Evolutionary conservation across 2,113 vertebrate genomes (phyloP).

Genomic region (Phoxinus phoxinus): DNA sequence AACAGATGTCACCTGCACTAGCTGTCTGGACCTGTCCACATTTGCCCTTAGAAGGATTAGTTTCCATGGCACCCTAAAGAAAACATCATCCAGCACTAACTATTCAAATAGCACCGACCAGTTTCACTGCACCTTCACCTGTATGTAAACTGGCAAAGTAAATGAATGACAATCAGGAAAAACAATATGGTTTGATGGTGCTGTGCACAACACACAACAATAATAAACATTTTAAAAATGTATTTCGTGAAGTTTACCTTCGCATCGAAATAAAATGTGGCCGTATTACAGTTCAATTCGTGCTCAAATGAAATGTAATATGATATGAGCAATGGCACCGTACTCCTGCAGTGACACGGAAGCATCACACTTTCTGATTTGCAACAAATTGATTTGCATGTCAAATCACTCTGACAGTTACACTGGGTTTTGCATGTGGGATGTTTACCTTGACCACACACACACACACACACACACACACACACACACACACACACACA

Average conservation of each 20-base stretch:
- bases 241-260: not conserved
- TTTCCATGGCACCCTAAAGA: constrained; percentile 66
- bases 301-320: not conserved
- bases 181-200: not conserved
- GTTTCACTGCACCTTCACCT: constrained; percentile 19
- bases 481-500: no score
- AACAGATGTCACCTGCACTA: constrained; percentile 75
- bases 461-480: no score
- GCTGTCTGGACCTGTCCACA: constrained; percentile 62
- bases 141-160: not conserved
- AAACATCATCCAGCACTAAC: constrained; percentile 47
- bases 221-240: not conserved
- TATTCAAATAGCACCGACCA: constrained; percentile 61
- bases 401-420: constrained; percentile 20
- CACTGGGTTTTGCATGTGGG: not conserved
- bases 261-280: not conserved
- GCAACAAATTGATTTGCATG: constrained; percentile 43
- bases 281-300: not conserved
- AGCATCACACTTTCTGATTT: constrained; percentile 21
- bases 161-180: not conserved
- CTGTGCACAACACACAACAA: not conserved
- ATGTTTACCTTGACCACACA: not conserved
- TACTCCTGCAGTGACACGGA: not conserved
- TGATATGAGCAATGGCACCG: not conserved
- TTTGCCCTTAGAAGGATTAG: constrained; percentile 78